Evolutionary conservation across 2,113 vertebrate genomes (phyloP).

Genomic region (Phalacrocorax pelagicus): DNA sequence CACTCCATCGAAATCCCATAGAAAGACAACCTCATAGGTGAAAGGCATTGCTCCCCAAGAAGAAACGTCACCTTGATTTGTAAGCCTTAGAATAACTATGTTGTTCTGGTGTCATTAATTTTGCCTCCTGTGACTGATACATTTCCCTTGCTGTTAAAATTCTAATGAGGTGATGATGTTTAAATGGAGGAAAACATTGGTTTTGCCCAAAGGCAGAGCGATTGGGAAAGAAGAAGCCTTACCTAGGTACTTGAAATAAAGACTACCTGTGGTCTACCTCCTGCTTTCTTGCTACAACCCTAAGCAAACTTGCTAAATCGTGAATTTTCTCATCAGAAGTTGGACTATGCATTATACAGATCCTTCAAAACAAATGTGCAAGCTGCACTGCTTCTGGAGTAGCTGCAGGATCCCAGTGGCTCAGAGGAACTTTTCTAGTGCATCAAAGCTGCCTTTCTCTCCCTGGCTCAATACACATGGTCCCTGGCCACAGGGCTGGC

Average conservation of each 20-base stretch:
- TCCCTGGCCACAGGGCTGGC: background rate
- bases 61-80: background rate
- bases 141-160: background rate
- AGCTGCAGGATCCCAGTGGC: background rate
- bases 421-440: background rate
- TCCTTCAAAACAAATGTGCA: background rate
- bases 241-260: background rate
- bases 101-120: background rate
- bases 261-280: background rate
- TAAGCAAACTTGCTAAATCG: background rate
- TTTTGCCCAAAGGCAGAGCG: background rate
- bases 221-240: background rate
- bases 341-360: background rate
- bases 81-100: background rate
- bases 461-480: background rate
- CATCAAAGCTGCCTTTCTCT: background rate
- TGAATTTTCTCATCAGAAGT: background rate
- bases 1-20: background rate
- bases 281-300: background rate
- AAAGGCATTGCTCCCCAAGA: background rate
- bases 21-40: background rate
- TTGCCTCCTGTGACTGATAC: background rate
- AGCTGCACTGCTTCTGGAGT: background rate
- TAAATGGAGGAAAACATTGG: background rate
- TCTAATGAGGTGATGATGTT: background rate